Conservation (phyloP, 64 coral and sea anemone genomes). For the Trachythela sp. region DNA sequence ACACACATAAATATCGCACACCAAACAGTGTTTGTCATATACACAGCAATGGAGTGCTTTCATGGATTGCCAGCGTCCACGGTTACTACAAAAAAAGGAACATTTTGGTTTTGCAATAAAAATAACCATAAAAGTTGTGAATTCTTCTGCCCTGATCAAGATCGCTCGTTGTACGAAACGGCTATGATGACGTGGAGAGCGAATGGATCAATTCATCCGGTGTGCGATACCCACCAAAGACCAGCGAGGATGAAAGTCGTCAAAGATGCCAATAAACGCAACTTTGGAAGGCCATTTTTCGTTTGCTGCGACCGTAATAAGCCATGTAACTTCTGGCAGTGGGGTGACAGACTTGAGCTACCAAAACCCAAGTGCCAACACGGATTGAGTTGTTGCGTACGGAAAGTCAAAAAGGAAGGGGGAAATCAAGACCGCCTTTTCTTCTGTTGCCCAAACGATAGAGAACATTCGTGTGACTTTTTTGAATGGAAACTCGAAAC, state of each 20-base stretch:
- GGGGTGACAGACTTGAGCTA: background rate
- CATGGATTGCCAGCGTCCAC: background rate
- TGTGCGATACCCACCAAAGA: background rate
- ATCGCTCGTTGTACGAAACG: background rate
- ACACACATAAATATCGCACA: background rate
- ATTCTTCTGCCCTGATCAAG: background rate
- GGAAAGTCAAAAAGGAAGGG: background rate
- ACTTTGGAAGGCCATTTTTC: background rate
- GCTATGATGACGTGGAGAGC: background rate
- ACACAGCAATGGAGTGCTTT: conserved; percentile 14
- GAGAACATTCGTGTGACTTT: background rate
- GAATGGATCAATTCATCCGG: background rate
- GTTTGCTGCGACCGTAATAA: background rate
- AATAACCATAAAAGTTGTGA: background rate
- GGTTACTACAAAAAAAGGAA: background rate
- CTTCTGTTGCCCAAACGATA: too few species aligned
- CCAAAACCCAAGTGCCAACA: background rate
- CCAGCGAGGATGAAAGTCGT: background rate
- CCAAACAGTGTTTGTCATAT: background rate
- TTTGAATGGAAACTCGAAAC: background rate
- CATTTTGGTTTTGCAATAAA: background rate
- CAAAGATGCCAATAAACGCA: background rate
- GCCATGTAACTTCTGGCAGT: background rate
- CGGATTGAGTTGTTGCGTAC: background rate
- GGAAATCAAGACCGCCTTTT: background rate